Percentiles rank a stretch among this genome's conserved stretches.
phyloP scores from a whole-genome alignment of 1,140 invertebrate genomes.

The Hestina assimilis region DNA sequence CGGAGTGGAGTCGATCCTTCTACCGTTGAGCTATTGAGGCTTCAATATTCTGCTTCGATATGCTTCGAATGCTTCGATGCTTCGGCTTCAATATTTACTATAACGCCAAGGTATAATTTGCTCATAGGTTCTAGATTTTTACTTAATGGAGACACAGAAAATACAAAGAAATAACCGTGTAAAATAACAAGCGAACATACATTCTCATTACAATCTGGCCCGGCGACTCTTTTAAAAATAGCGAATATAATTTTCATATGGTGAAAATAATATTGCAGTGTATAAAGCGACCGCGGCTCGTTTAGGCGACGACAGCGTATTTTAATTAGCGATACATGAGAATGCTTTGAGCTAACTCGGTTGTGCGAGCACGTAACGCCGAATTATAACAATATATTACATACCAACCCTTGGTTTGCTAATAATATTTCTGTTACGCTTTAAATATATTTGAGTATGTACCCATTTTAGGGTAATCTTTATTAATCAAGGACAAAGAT shows the following conservation, averaged over 20 bases:
- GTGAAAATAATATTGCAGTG: constrained; percentile 50
- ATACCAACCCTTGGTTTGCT: constrained; percentile 9
- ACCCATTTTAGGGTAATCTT: too few species aligned
- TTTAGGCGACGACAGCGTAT: constrained; percentile 66
- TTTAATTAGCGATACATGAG: constrained; percentile 77
- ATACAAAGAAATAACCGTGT: too few species aligned
- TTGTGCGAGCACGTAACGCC: constrained; percentile 43
- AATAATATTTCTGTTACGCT: background rate
- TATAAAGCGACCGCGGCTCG: constrained; percentile 44
- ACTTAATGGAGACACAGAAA: too few species aligned
- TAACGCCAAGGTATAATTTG: too few species aligned
- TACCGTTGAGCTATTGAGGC: too few species aligned
- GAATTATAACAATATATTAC: constrained; percentile 65
- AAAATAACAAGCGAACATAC: background rate
- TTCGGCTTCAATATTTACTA: too few species aligned
- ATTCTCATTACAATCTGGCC: background rate
- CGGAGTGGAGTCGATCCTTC: too few species aligned
- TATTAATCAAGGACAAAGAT: too few species aligned
- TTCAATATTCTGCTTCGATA: too few species aligned
- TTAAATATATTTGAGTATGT: too few species aligned
- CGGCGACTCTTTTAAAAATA: background rate
- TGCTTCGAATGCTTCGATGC: too few species aligned
- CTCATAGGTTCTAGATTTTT: too few species aligned
- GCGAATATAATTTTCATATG: constrained; percentile 56
- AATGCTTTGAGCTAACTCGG: constrained; percentile 65